Base-by-base conservation (phyloP, 2,888 invertebrate species). In the Polylopha cassiicola region DNA sequence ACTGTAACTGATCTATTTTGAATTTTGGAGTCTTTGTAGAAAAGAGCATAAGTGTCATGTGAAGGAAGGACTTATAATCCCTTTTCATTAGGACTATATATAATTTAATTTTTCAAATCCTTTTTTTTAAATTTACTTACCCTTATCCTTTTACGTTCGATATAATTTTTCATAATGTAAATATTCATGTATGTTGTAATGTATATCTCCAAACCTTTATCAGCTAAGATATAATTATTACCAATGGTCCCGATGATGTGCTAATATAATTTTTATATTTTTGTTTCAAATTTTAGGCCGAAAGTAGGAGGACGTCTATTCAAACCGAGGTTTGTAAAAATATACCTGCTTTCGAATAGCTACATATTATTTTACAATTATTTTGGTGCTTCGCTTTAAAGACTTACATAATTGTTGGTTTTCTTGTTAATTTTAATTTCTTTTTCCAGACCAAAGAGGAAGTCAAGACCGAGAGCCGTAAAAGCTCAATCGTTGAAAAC, bases 281-380 rank as follows among this genome's bases (percentile, higher is more conserved):
- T 57, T 46, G 60, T 57, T 39, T n/a, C 37, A n/a, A n/a, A n/a
- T n/a, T 47, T 34, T 68, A 81, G 81, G 71, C 70, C 32, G 81
- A 79, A 58, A 81, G 81, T 67, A 64, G 81, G 51, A 71, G 81
- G 32, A 77, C 79, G 11, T 81, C 81, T 1, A 42, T 79, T 18
- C 76, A 76, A 48, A 74, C 50, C 42, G 80, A 81, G 75, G 80
- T 80, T 56, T 50, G 69, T 67, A 54, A 39, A 11, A 4, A 9
- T 8, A 29, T 39, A 38, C n/a, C n/a, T n/a, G n/a, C 22, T 38
- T 22, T 31, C 10, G 3, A 26, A 27, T 32, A 37, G 29, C 34
- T 26, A 5, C n/a, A 26, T 7, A 13, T 7, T 13, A 13, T 26
- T 11, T 13, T 13, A 26, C 15, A 6, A 18, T 1, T 2, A 11